Conservation (phyloP, 2,113 vertebrate genomes). For the Ochotona curzoniae region DNA sequence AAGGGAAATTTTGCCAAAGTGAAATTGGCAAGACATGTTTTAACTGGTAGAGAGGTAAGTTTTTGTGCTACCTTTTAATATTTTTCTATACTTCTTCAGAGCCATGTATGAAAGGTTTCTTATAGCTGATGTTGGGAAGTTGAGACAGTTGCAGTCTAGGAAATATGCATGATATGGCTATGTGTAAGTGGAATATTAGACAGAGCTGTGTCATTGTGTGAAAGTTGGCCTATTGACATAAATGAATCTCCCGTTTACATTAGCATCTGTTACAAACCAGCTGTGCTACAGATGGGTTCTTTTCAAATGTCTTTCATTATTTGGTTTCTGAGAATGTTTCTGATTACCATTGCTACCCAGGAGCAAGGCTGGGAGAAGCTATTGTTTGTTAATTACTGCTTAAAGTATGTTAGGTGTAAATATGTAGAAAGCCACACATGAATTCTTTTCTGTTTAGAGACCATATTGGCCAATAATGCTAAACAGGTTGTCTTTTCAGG, state of each 20-base stretch:
- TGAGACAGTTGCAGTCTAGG: neutral
- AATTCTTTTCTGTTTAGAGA: slow-evolving; percentile 18
- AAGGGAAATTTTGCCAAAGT: slow-evolving; percentile 99
- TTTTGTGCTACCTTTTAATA: neutral
- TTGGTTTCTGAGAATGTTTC: neutral
- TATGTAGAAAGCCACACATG: neutral
- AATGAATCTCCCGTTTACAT: neutral
- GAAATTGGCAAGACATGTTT: slow-evolving; percentile 95
- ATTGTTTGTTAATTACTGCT: neutral
- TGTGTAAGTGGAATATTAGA: neutral
- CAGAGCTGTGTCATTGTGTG: neutral
- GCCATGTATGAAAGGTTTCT: neutral
- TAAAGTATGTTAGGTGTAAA: neutral
- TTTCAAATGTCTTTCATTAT: neutral
- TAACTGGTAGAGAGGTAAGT: slow-evolving; percentile 97
- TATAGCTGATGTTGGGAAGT: neutral
- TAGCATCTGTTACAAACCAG: neutral
- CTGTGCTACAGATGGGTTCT: neutral
- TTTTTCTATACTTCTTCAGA: neutral
- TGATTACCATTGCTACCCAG: neutral
- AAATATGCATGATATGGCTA: neutral
- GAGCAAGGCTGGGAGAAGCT: neutral
- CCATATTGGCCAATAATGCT: neutral
- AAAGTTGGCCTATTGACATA: neutral
- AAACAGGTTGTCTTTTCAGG: neutral